Percentiles rank a stretch among this genome's conserved stretches.
Evolutionary conservation across 1,140 invertebrate genomes (phyloP).

Genomic region (Drosophila repleta): DNA sequence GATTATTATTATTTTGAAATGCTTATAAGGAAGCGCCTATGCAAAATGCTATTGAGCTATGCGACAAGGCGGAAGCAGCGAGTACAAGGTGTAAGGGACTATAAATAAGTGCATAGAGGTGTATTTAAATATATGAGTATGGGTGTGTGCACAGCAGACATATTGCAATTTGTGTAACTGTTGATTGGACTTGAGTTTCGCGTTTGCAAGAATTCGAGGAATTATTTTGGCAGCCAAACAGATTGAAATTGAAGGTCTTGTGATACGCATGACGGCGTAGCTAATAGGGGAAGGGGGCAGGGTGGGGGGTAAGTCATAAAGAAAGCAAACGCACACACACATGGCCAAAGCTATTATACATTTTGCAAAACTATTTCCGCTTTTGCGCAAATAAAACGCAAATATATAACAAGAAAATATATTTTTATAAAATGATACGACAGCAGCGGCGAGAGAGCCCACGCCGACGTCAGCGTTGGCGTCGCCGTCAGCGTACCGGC

Average conservation of each 20-base stretch:
- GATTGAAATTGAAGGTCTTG: conserved; percentile 53
- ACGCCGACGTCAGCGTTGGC: conserved; percentile 1
- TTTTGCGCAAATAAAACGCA: conserved; percentile 58
- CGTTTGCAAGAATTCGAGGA: conserved; percentile 20
- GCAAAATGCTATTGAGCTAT: conserved; percentile 31
- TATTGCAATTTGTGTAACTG: conserved; percentile 7
- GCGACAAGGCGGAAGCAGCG: conserved; percentile 27
- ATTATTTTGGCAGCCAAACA: conserved; percentile 49
- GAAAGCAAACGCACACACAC: neutral
- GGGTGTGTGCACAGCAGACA: too few relatives aligned
- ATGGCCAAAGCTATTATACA: conserved; percentile 15
- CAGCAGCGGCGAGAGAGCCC: conserved; percentile 3
- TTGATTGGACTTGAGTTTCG: conserved; percentile 20
- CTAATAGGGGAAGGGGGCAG: too few relatives aligned
- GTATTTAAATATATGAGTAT: neutral
- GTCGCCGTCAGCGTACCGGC: conserved; percentile 19
- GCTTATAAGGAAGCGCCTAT: conserved; percentile 42
- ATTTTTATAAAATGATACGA: conserved; percentile 32
- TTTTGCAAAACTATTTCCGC: conserved; percentile 73
- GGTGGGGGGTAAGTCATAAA: neutral
- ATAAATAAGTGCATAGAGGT: neutral
- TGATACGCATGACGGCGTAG: conserved; percentile 37
- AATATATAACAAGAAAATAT: conserved; percentile 15
- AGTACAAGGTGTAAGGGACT: conserved; percentile 13
- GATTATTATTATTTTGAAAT: neutral